Base-by-base conservation (phyloP, 2,113 vertebrate species). In the Labeo rohita region DNA sequence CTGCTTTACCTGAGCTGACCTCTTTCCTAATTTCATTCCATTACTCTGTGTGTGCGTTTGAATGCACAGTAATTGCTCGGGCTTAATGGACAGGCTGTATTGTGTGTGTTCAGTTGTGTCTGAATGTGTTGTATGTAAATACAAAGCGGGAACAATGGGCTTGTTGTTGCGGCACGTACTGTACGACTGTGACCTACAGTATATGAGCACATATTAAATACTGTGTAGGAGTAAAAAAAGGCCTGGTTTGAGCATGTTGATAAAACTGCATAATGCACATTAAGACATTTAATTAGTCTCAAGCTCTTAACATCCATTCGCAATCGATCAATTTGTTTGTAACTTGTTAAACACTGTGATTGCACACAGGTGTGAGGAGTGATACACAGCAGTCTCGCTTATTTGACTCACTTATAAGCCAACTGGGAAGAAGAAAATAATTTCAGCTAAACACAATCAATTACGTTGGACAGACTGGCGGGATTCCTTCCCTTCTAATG, bases 121-220 rank as follows among this genome's bases (percentile, higher is more conserved):
- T 76, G 49, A 76, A 52, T 76, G 6, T 34, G 21, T 76, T 76
- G 23, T 76, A 52, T 52, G 23, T 28, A 80, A 59, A 76, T 56
- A 84, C 49, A 76, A 76, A 59, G 65, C 52, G 49, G 75, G 88
- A 89, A 85, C 75, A 85, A 88, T 34, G 56, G 65, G 80, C 72
- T 47, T n/a, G 70, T 61, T 83, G 80, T 88, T 88, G 39, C 10
- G n/a, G 50, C 23, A 72, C 28, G 28, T 28, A 28, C 28, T 28
- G 28, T 28, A 28, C 8, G 83, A 54, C 83, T 75, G 70, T 84
- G 50, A 45, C 47, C 47, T 76, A 23, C 6, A 16, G n/a, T 36
- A 43, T 21, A 39, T 9, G 34, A 39, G 3, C 9, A 65, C 1
- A 13, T 12, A 70, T 70, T 10, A 50, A 23, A 49, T 23, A 23